phyloP scores from a whole-genome alignment of 2,888 invertebrate genomes.

The Willowsia nigromaculata region DNA sequence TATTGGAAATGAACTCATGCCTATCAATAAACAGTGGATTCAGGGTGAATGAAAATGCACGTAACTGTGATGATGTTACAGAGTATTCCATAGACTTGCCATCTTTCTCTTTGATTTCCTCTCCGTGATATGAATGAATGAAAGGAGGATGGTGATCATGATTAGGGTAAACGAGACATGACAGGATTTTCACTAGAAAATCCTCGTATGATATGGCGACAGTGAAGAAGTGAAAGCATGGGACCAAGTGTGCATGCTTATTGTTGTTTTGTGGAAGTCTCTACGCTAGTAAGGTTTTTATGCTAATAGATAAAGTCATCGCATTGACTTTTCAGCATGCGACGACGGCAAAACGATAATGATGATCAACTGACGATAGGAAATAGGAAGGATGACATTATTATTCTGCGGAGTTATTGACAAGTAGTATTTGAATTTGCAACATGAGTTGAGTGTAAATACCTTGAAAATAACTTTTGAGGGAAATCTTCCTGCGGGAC shows the following conservation, averaged over 20 bases:
- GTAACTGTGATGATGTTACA: no score
- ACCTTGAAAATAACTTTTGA: neutral
- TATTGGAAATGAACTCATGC: neutral
- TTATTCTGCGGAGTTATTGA: neutral
- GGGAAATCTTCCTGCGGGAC: neutral
- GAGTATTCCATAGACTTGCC: neutral
- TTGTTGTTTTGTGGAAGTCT: neutral
- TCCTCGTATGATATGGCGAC: neutral
- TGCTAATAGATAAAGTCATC: conserved; percentile 11
- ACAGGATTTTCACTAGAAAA: neutral
- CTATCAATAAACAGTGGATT: neutral
- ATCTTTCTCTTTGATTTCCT: conserved; percentile 25
- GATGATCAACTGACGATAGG: conserved; percentile 4
- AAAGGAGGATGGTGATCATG: neutral
- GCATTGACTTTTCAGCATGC: conserved; percentile 16
- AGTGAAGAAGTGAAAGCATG: neutral
- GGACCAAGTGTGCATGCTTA: neutral
- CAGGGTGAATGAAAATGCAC: neutral
- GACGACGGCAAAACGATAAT: no score
- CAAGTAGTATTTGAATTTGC: conserved; percentile 2
- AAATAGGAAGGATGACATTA: conserved; percentile 8
- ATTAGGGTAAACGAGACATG: neutral
- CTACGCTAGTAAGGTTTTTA: neutral
- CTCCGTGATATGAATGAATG: conserved; percentile 15
- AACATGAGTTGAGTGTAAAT: conserved; percentile 8